Base-by-base conservation (phyloP, 2,888 invertebrate genomes). In the Drosophila leonis region DNA sequence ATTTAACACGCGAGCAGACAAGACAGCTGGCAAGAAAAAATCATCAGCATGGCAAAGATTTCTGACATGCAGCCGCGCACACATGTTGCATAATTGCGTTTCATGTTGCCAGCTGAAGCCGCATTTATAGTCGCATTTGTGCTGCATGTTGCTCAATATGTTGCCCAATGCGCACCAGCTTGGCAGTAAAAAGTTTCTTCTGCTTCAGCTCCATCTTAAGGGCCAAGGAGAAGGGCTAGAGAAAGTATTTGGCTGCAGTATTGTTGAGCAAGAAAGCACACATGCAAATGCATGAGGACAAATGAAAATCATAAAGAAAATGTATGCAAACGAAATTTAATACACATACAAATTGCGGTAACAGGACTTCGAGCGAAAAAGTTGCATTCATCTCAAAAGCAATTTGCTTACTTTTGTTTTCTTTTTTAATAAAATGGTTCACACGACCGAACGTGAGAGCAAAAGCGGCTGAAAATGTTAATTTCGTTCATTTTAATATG, bases 51-150 rank as follows among this genome's bases (percentile, higher is more conserved):
- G 57, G 64, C 65, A 63, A 62, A 62, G 69, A 85, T 62, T 63
- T 65, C 59, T 15, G 49, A 61, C 48, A 54, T 54, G 49, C 63
- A 72, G 49, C 31, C 41, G 29, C 51, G 59, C 54, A 67, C 81
- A 81, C 72, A 75, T 82, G 84, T 69, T 84, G 88, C 88, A 87
- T 87, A 89, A 85, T 89, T 89, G 84, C 90, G 65, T 87, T 83
- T 65, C 74, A 79, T 87, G 87, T 79, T 75, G 72, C 71, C 84
- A 84, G 77, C 69, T 77, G 72, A 42, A 69, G 78, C 46, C 46
- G 69, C 87, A 75, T 77, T 72, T 67, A 71, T 51, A 79, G 71
- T 65, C 66, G 55, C 79, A 78, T 74, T 69, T 75, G 44, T 54
- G 54, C 42, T 66, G 67, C 70, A 67, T 87, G 84, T 89, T 83